Conservation (phyloP, 2,797 vertebrate genomes). For the Hydrophis major region DNA sequence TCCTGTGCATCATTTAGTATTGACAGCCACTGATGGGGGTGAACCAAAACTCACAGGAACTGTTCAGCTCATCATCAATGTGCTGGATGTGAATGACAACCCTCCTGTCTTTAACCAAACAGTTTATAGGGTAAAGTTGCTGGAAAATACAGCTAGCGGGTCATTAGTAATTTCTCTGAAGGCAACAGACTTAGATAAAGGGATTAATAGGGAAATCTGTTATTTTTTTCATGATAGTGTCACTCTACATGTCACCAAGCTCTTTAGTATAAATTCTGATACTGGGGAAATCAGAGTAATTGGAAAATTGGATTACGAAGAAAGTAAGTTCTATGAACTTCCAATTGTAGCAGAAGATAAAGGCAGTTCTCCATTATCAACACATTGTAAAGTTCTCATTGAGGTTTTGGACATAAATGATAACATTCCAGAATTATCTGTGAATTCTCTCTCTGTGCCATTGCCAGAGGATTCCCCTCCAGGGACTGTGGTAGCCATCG, state of each 20-base stretch:
- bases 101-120: conserved; percentile 74
- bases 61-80: conserved; percentile 70
- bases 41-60: conserved; percentile 68
- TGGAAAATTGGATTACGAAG: conserved; percentile 65
- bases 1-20: conserved; percentile 33
- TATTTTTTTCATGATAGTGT: conserved; percentile 74
- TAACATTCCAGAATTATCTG: conserved; percentile 71
- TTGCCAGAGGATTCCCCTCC: conserved; percentile 77
- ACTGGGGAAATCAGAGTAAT: conserved; percentile 62
- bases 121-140: conserved; percentile 65
- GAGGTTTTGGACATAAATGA: conserved; percentile 69
- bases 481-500: conserved; percentile 82
- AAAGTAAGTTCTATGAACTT: conserved; percentile 60
- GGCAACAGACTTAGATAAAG: conserved; percentile 77
- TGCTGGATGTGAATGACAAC: conserved; percentile 81
- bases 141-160: conserved; percentile 70
- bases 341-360: conserved; percentile 63
- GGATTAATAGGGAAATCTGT: conserved; percentile 70
- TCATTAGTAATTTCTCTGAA: conserved; percentile 72
- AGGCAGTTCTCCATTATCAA: conserved; percentile 43
- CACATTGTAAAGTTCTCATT: conserved; percentile 55
- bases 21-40: conserved; percentile 73
- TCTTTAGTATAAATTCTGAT: conserved; percentile 71
- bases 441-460: conserved; percentile 70
- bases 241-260: conserved; percentile 61